Conservation (phyloP, 2,888 invertebrate genomes). For the Pemphredon lugubris region DNA sequence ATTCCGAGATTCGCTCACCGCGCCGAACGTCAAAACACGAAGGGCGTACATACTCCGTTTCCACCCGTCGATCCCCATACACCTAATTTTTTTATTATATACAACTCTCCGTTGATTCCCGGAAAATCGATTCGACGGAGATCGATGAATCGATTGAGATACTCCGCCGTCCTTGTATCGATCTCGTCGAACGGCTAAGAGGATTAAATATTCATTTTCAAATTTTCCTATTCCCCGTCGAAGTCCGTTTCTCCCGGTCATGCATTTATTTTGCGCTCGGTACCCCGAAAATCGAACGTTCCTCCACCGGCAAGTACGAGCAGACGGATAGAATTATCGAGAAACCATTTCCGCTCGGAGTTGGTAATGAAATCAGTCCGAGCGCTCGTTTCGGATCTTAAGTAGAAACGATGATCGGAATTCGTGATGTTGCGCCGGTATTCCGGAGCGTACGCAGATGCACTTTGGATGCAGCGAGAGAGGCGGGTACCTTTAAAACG, state of each 20-base stretch:
- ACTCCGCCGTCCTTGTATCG: background rate
- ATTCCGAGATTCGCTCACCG: background rate
- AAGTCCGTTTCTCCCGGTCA: background rate
- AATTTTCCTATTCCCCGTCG: background rate
- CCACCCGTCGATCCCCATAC: too few relatives aligned
- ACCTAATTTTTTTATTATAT: too few relatives aligned
- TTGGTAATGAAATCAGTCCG: background rate
- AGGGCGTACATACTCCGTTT: background rate
- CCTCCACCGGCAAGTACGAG: background rate
- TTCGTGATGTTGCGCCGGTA: background rate
- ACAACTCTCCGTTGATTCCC: background rate
- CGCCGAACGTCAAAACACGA: slow-evolving; percentile 48
- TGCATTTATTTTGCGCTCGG: background rate
- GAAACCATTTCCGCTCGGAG: background rate
- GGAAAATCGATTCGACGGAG: background rate
- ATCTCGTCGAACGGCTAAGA: slow-evolving; percentile 14
- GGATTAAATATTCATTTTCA: slow-evolving; percentile 28
- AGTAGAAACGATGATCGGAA: slow-evolving; percentile 3
- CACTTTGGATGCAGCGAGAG: background rate
- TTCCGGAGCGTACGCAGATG: background rate
- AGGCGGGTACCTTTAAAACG: background rate
- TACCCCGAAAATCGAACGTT: background rate
- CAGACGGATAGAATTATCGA: background rate
- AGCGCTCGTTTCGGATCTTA: slow-evolving; percentile 3
- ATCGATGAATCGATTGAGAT: background rate